Evolutionary conservation across 2,113 vertebrate genomes (phyloP), one percentile per base, ranked within the genome.

Genomic region (Neogobius melanostomus): DNA sequence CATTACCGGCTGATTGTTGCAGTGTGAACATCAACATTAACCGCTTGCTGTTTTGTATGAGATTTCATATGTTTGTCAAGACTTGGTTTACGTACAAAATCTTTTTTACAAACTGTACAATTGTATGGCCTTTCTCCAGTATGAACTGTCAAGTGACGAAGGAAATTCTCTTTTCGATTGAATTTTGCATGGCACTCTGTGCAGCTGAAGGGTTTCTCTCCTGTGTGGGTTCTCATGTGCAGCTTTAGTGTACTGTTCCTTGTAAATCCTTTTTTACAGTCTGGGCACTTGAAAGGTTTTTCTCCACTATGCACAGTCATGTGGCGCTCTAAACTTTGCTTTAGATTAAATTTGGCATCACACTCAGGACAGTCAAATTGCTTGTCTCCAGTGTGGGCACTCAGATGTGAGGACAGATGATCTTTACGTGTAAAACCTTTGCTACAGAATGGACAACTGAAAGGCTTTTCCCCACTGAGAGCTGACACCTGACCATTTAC

Each of bases 361-460:
- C 59, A 61, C 45, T 61, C 42, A 5, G 59, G 59, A n/a, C 59
- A 61, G 44, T 61, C 59, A 61, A 60, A 61, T 42, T 43, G 59
- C 14, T 61, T 61, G 42, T 61, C 59, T 43, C 59, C 59, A 0
- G 59, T 61, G 59, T 61, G 59, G 9, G 59, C 8, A 7, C 59
- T 61, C 36, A 61, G 7, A 61, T 61, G 59, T 45, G 59, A 61
- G 36, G 59, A 44, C 15, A 61, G 59, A 45, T 61, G 59, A 16
- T 61, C 59, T 61, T 61, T 61, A 42, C 59, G 59, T 9, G 59
- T 61, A 44, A 61, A 61, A n/a, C 59, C 43, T 61, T 61, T 61
- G 42, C 42, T 16, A 44, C 59, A 61, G 15, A 61, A 61, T 9
- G 59, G 59, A 44, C 59, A 61, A n/a, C 43, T 15, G 5, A 45